A percentile compares a stretch with the other conserved stretches of the same genome.
phyloP scores from a whole-genome alignment of 2,797 vertebrate genomes.

The Intellagama lesueurii region DNA sequence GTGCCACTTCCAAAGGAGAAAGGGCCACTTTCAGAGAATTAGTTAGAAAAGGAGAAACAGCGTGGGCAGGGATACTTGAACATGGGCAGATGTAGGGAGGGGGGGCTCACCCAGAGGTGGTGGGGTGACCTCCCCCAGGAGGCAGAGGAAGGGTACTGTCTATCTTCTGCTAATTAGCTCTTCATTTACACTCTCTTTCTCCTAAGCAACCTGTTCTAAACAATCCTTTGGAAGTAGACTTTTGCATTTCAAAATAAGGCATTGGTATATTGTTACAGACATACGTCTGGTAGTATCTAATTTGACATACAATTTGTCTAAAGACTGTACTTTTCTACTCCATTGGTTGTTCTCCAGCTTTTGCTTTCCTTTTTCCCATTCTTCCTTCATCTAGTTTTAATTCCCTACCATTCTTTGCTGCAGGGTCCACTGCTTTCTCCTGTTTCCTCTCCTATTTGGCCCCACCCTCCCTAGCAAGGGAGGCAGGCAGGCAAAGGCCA shows the following conservation, averaged over 20 bases:
- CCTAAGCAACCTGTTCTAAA: not conserved
- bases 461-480: too few species aligned
- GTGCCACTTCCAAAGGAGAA: not conserved
- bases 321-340: not conserved
- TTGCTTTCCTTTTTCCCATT: not conserved
- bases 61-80: not conserved
- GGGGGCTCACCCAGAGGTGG: not conserved
- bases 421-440: not conserved
- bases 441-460: not conserved
- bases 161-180: too few species aligned
- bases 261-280: not conserved
- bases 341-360: not conserved
- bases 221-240: not conserved
- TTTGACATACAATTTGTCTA: not conserved
- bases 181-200: too few species aligned
- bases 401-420: not conserved
- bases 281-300: too few species aligned
- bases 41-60: not conserved
- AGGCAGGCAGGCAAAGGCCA: too few species aligned
- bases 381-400: not conserved
- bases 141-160: not conserved
- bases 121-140: not conserved
- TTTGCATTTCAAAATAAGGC: not conserved
- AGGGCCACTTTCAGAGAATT: not conserved
- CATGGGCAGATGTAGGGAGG: too few species aligned